A percentile compares a stretch with the other conserved stretches of the same genome.
Evolutionary conservation across 1,140 invertebrate species (phyloP).

Genomic region (Samia ricini): DNA sequence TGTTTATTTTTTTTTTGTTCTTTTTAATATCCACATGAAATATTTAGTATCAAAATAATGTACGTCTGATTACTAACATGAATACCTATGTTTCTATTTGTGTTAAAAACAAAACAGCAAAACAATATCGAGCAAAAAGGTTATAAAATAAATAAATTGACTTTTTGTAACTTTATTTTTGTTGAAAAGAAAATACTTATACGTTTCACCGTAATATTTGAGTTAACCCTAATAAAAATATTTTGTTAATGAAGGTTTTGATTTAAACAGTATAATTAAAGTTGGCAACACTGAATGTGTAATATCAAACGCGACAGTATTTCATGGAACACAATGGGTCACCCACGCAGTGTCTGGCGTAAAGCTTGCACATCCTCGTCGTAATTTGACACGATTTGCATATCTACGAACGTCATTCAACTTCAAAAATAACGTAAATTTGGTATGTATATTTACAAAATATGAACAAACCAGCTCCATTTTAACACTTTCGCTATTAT

Average conservation of each 20-base stretch:
- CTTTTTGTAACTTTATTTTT: too few species aligned
- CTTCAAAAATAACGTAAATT: constrained; percentile 42
- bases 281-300: constrained; percentile 35
- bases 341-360: constrained; percentile 66
- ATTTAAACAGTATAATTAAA: constrained; percentile 45
- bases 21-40: neutral
- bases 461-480: constrained; percentile 46
- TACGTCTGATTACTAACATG: neutral
- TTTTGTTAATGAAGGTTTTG: neutral
- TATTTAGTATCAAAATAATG: neutral
- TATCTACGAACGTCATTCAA: constrained; percentile 41
- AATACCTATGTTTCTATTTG: neutral
- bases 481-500: constrained; percentile 70
- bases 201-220: neutral
- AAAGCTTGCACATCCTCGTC: constrained; percentile 40
- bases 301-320: constrained; percentile 39
- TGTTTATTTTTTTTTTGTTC: neutral
- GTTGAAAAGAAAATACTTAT: too few species aligned
- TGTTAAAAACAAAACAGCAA: neutral
- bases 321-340: constrained; percentile 58
- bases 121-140: too few species aligned
- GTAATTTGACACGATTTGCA: constrained; percentile 65
- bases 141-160: too few species aligned
- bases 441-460: constrained; percentile 43
- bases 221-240: neutral